Evolutionary conservation across 2,888 invertebrate genomes (phyloP).

Genomic region (Papilio elwesi): DNA sequence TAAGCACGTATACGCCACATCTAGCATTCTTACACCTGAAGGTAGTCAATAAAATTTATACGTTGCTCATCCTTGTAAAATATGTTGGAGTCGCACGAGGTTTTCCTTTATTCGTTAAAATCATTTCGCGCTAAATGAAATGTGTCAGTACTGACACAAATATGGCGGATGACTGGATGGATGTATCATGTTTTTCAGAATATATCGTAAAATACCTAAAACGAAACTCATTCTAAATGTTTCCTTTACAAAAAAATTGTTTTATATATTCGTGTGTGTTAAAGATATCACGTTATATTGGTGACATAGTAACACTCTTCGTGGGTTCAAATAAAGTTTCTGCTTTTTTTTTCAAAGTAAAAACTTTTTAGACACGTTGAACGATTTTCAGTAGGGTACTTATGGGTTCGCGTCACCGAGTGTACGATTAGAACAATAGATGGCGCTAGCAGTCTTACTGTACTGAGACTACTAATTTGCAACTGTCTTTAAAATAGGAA

Average conservation of each 20-base stretch:
- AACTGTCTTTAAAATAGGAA: no score
- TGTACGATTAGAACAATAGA: no score
- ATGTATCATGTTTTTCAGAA: background rate
- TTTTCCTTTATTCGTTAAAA: background rate
- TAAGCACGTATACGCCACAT: background rate
- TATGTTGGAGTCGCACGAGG: background rate
- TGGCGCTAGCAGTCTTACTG: no score
- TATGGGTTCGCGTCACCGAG: no score
- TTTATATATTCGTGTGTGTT: no score
- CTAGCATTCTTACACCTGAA: slow-evolving; percentile 2
- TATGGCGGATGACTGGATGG: background rate
- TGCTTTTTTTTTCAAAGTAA: no score
- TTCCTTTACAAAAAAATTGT: background rate
- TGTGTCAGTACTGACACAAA: background rate
- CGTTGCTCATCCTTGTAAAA: slow-evolving; percentile 5
- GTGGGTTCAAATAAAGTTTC: no score
- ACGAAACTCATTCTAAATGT: background rate
- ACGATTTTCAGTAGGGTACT: no score
- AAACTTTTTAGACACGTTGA: no score
- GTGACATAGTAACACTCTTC: no score
- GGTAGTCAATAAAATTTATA: background rate
- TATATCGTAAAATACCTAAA: background rate
- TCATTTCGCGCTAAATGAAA: background rate
- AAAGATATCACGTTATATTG: no score
- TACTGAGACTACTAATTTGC: no score